Base-by-base conservation (phyloP, 2,888 invertebrate genomes). In the Synanthedon vespiformis region DNA sequence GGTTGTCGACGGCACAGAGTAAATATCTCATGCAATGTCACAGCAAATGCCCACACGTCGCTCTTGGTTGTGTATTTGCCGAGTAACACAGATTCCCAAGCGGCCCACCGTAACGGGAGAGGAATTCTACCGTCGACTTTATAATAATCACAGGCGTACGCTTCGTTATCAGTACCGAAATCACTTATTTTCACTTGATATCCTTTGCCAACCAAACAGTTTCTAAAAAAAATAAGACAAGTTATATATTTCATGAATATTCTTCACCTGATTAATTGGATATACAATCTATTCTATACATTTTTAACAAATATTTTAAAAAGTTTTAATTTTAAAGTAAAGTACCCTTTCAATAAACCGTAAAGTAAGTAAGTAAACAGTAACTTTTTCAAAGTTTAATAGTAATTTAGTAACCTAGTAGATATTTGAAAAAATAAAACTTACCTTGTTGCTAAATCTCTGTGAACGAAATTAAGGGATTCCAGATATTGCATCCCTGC, bases 41-140 rank as follows among this genome's bases (percentile, higher is more conserved):
- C 94, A 0, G 93, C 96, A 77, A 95, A 96, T 12, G 95, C 91
- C 96, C 96, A 97, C 1, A 95, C 95, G 76, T 97, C 96, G 68
- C 93, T 94, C 78, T 95, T 94, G 55, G 95, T 95, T 52, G 96
- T 94, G 78, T 96, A 96, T 67, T 93, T 92, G 16, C 94, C 95
- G 68, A 91, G 76, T 59, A 94, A 90, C 54, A 95, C 91, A 1
- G 93, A 92, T 77, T 96, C 96, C 94, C 95, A 95, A 1, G 95
- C 93, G 88, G 95, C 95, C 96, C 96, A 96, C 50, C 97, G 89
- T 53, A 97, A 90, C 0, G 97, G 96, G 62, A 97, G 80, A 1
- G 94, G 91, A 52, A 92, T 91, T 40, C 91, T 89, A 0, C 93
- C 95, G 64, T 94, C 94, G 18, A 54, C 55, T 70, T 92, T 91